Conservation (phyloP, 2,797 vertebrate species). For the Bucorvus abyssinicus region DNA sequence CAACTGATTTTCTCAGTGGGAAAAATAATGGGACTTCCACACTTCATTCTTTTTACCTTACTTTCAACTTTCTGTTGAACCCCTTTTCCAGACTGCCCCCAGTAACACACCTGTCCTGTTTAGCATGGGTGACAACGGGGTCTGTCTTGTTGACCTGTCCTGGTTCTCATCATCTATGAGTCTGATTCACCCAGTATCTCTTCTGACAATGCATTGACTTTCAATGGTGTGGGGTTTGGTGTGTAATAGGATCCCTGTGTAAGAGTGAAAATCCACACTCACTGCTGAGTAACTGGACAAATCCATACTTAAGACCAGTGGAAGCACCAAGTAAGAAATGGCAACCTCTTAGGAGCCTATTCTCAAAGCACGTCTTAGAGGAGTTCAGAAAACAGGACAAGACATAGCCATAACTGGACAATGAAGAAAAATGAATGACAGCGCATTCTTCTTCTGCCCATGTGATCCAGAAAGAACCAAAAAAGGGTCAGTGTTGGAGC, state of each 20-base stretch:
- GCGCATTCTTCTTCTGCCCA: background rate
- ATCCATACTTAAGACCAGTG: background rate
- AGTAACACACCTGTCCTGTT: background rate
- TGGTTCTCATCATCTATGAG: background rate
- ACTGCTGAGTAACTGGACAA: background rate
- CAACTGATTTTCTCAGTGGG: background rate
- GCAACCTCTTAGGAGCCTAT: background rate
- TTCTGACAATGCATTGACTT: background rate
- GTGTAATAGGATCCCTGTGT: background rate
- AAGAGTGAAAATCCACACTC: background rate
- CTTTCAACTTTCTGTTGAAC: background rate
- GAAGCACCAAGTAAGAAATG: fast-evolving
- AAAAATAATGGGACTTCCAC: background rate
- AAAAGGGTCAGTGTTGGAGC: background rate
- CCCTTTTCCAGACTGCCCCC: background rate
- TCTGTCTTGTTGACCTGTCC: background rate
- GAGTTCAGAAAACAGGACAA: background rate
- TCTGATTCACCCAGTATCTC: background rate
- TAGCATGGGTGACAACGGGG: background rate
- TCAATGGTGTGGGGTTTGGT: background rate
- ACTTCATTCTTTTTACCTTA: background rate
- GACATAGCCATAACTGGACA: background rate
- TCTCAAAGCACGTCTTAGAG: background rate
- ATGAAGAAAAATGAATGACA: background rate
- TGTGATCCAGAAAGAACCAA: background rate